Percentiles rank a stretch among this genome's conserved stretches.
These are phyloP conservation scores for Labeo rohita DNA, from an alignment of 2,113 vertebrate genomes.

Conservation along the genomic window DNA sequence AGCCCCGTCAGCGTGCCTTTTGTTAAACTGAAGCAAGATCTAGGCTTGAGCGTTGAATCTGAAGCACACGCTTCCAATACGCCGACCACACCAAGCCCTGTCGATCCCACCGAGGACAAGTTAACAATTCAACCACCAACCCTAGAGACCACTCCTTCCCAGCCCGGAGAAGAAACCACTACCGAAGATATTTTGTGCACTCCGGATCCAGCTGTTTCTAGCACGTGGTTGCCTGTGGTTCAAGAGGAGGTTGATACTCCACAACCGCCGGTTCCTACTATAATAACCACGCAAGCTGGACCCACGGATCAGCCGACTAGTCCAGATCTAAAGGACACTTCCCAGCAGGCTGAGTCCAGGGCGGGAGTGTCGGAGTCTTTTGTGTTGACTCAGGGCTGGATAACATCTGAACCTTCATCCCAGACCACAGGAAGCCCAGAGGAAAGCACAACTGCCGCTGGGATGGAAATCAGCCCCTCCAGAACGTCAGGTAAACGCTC, in stretches of 20 bases:
- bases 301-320: slow-evolving; percentile 31
- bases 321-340: background rate
- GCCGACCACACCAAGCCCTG: slow-evolving; percentile 59
- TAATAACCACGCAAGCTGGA: slow-evolving; percentile 38
- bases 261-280: slow-evolving; percentile 29
- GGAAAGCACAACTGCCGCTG: background rate
- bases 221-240: slow-evolving; percentile 64
- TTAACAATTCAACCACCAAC: background rate
- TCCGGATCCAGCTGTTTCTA: slow-evolving; percentile 60
- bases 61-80: too few species aligned
- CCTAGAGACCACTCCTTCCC: background rate
- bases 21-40: too few species aligned
- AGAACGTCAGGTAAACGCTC: slow-evolving; percentile 43
- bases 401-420: slow-evolving; percentile 4
- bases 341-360: slow-evolving; percentile 28
- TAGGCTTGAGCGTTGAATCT: too few species aligned
- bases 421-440: slow-evolving; percentile 10
- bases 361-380: slow-evolving; percentile 42
- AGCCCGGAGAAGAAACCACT: slow-evolving; percentile 40
- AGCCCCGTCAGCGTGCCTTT: slow-evolving; percentile 41
- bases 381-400: slow-evolving; percentile 42
- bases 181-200: slow-evolving; percentile 32
- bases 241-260: slow-evolving; percentile 46
- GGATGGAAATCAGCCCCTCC: background rate
- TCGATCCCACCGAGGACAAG: background rate